A percentile compares a stretch with the other conserved stretches of the same genome.
phyloP scores from a whole-genome alignment of 2,888 invertebrate genomes.

The Sepioteuthis lessoniana region DNA sequence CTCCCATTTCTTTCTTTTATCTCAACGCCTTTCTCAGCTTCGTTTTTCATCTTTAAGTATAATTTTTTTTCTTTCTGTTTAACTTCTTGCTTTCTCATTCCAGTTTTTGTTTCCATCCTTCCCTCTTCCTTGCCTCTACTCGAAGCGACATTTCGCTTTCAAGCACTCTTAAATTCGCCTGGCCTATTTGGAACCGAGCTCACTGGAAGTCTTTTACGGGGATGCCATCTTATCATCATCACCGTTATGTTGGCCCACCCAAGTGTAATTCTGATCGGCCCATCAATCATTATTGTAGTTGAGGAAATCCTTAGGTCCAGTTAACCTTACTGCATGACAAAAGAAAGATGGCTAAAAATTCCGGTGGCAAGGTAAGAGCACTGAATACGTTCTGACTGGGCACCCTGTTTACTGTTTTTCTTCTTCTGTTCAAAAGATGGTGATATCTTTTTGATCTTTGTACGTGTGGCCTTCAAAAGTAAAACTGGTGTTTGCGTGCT shows the following conservation, averaged over 20 bases:
- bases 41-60: no score
- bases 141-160: neutral
- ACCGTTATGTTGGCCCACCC: neutral
- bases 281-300: neutral
- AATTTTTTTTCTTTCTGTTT: neutral
- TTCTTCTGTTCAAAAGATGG: neutral
- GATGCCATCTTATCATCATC: no score
- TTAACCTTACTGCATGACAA: neutral
- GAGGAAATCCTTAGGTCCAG: neutral
- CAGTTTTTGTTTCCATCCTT: neutral
- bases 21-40: no score
- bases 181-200: conserved; percentile 2
- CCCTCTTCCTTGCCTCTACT: neutral
- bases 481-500: no score
- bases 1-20: no score
- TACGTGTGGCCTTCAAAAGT: no score
- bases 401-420: neutral
- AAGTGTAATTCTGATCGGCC: neutral
- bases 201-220: neutral
- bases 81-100: neutral
- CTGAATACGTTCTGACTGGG: neutral
- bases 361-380: neutral
- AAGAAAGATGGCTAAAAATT: no score
- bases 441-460: neutral
- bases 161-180: conserved; percentile 33